Conservation (phyloP, 1,140 invertebrate species). For the Drosophila ohnishii region DNA sequence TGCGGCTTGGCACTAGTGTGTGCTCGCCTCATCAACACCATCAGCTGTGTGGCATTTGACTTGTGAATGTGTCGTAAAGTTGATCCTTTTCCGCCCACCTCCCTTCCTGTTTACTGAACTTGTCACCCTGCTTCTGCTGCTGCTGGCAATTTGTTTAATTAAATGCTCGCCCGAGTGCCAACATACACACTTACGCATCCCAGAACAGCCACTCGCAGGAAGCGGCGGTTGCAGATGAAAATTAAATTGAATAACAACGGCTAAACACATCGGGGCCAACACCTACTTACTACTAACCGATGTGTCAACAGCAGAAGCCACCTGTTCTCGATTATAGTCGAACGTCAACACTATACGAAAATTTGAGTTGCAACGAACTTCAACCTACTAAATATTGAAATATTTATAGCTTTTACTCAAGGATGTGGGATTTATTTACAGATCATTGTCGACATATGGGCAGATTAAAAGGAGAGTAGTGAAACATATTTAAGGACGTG, state of each 20-base stretch:
- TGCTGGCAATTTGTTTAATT: constrained; percentile 48
- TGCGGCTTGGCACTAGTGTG: constrained; percentile 11
- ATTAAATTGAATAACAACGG: constrained; percentile 27
- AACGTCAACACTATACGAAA: background rate
- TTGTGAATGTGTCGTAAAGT: constrained; percentile 44
- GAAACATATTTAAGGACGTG: background rate
- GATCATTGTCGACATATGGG: background rate
- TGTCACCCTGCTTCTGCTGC: constrained; percentile 35
- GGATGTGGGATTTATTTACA: background rate
- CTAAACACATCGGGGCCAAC: constrained; percentile 10
- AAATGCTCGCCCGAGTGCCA: constrained; percentile 23
- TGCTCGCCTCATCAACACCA: constrained; percentile 32
- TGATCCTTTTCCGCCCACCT: constrained; percentile 13
- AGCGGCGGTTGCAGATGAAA: constrained; percentile 5
- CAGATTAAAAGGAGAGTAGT: background rate
- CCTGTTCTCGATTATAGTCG: background rate
- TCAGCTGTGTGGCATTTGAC: constrained; percentile 44
- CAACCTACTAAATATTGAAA: background rate
- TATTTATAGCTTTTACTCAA: background rate
- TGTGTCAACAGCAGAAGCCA: constrained; percentile 18
- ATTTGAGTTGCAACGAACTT: background rate
- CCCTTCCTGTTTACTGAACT: constrained; percentile 35
- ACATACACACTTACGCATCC: constrained; percentile 4
- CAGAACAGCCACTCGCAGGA: constrained; percentile 1
- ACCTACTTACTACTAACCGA: constrained; percentile 20